Evolutionary conservation across 2,888 invertebrate species (phyloP).

Genomic region (Falcaria lacertinaria): DNA sequence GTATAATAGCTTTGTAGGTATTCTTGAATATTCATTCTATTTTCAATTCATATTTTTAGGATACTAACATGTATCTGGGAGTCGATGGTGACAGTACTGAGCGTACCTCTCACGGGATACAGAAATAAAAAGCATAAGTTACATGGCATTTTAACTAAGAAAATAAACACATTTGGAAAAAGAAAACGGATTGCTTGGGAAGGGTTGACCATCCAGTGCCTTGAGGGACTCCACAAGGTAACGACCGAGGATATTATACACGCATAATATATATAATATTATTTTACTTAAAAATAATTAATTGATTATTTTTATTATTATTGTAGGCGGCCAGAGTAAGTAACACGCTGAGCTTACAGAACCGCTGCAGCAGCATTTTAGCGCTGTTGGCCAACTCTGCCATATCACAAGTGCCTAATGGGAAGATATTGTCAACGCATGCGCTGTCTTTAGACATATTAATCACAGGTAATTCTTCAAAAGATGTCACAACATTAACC

Average conservation of each 20-base stretch:
- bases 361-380: conserved; percentile 93
- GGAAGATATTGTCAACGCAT: conserved; percentile 91
- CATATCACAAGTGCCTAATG: conserved; percentile 88
- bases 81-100: conserved; percentile 92
- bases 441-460: conserved; percentile 95
- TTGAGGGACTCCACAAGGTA: conserved; percentile 93
- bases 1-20: not conserved
- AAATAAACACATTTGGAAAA: conserved; percentile 68
- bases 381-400: conserved; percentile 92
- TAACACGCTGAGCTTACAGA: conserved; percentile 92
- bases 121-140: conserved; percentile 60
- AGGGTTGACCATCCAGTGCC: conserved; percentile 89
- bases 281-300: not conserved
- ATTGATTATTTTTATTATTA: not conserved
- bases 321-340: conserved; percentile 91
- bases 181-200: conserved; percentile 78
- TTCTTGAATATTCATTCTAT: too few relatives aligned
- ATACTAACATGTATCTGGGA: conserved; percentile 95
- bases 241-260: not conserved
- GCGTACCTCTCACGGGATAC: conserved; percentile 84
- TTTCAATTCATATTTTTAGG: conserved; percentile 53
- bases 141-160: conserved; percentile 79
- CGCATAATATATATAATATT: not conserved
- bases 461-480: conserved; percentile 77
- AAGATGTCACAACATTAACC: too few relatives aligned